phyloP scores from a whole-genome alignment of 1,140 invertebrate genomes.

The Drosophila eugracilis region DNA sequence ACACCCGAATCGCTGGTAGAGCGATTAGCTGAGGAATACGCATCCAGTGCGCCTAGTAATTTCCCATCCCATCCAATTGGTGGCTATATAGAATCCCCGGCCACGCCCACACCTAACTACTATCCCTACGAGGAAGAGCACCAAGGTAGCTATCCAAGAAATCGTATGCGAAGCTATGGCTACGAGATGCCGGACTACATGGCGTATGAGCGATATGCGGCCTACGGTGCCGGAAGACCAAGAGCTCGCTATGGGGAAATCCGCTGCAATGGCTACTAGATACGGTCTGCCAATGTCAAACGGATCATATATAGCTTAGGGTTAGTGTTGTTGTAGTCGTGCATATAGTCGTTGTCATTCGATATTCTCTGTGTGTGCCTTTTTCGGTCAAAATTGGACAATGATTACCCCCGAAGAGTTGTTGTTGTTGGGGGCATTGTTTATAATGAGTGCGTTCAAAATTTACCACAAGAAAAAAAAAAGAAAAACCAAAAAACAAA shows the following conservation, averaged over 20 bases:
- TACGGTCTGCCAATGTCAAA: slow-evolving; percentile 7
- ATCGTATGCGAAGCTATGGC: slow-evolving; percentile 53
- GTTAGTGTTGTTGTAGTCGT: slow-evolving; percentile 59
- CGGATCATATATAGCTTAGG: slow-evolving; percentile 23
- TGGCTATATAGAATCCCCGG: slow-evolving; percentile 45
- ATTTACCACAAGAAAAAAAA: slow-evolving; percentile 45
- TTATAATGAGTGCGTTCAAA: slow-evolving; percentile 65
- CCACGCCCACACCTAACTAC: slow-evolving; percentile 39
- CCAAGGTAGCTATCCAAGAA: slow-evolving; percentile 24
- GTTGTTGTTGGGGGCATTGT: slow-evolving; percentile 52
- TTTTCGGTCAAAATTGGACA: slow-evolving; percentile 80
- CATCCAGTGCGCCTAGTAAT: slow-evolving; percentile 14
- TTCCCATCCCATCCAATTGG: slow-evolving; percentile 13
- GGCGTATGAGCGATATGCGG: slow-evolving; percentile 77
- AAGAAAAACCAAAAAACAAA: slow-evolving; percentile 29
- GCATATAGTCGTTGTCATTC: slow-evolving; percentile 71
- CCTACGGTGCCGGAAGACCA: slow-evolving; percentile 49
- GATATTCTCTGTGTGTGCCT: slow-evolving; percentile 81
- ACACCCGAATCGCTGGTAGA: slow-evolving; percentile 67
- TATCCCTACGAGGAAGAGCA: slow-evolving; percentile 60
- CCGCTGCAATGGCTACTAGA: slow-evolving; percentile 74
- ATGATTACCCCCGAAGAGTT: slow-evolving; percentile 48
- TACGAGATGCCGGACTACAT: slow-evolving; percentile 65
- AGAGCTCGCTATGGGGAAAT: slow-evolving; percentile 65
- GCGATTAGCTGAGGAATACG: slow-evolving; percentile 63